Base-by-base conservation (phyloP, 2,888 invertebrate genomes). In the Bellardia bayeri region DNA sequence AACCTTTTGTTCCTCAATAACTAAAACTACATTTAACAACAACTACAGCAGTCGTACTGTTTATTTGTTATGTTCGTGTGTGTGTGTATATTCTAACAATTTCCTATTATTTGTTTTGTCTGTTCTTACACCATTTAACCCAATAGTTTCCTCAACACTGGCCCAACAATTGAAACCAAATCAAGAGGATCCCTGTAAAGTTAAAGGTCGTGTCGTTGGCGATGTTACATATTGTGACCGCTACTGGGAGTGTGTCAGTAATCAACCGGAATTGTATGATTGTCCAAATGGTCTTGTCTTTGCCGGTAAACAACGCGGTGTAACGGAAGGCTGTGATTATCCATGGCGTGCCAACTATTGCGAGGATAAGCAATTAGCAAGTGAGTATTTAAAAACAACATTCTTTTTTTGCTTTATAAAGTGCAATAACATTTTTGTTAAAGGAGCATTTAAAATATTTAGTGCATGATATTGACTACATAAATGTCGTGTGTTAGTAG, bases 221-320 rank as follows among this genome's bases (percentile, higher is more conserved):
- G 98, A 98, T 91, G 96, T 96, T 90, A 96, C 96, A 69, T 97
- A 98, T 94, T 98, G 98, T 91, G 97, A 97, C 93, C 94, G 95
- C 89, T 93, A 92, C 88, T 98, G 97, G 97, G 97, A 98, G 93
- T 98, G 98, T 91, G 96, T 97, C 86, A 96, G 95, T 90, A 97
- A 97, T 0, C 97, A 97, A 92, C 96, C 97, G 0, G 96, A 97
- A 89, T 95, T 98, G 85, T 97, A 97, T 93, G 97, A 98, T 94
- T 98, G 98, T 91, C 98, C 98, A 80, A 98, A 98, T 91, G 98
- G 98, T 0, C 94, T 98, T 89, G 98, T 98, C 66, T 98, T 97
- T 94, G 97, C 98, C 23, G 98, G 98, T 4, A 97, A 97, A 92
- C 96, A 97, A 91, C 95, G 97, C 66, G 98, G 97, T 5, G 97